Conservation (phyloP, 2,888 invertebrate species). For the Tenthredo notha region DNA sequence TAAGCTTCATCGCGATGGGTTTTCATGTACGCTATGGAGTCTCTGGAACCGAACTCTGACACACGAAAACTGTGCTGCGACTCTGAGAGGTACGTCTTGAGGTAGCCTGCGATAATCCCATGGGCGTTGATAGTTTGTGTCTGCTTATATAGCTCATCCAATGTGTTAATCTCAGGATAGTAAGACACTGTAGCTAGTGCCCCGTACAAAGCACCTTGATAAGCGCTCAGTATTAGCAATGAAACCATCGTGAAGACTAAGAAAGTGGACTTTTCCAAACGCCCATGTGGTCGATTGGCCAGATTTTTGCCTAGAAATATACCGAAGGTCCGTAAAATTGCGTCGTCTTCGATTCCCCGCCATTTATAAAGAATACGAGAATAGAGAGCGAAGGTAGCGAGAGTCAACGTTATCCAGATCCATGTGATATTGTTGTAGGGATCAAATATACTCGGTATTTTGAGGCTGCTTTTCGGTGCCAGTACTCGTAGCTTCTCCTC, state of each 20-base stretch:
- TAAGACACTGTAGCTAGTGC: conserved; percentile 31
- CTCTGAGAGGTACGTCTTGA: neutral
- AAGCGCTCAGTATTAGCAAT: conserved; percentile 42
- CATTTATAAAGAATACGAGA: neutral
- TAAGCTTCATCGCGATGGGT: conserved; percentile 38
- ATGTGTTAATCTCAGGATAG: conserved; percentile 49
- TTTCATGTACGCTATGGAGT: neutral
- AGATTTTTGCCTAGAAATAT: conserved; percentile 47
- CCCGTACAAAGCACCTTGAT: conserved; percentile 51
- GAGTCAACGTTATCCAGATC: conserved; percentile 21
- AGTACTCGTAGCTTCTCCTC: neutral
- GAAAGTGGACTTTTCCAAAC: conserved; percentile 20
- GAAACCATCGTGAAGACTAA: conserved; percentile 24
- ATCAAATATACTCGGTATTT: conserved; percentile 26
- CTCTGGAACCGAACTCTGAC: neutral
- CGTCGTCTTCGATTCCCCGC: conserved; percentile 32
- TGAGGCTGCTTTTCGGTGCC: conserved; percentile 39
- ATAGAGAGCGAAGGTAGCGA: conserved; percentile 31
- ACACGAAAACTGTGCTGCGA: neutral
- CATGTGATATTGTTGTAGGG: conserved; percentile 38
- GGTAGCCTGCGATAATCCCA: no score
- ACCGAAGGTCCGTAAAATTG: conserved; percentile 6
- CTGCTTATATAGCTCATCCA: neutral
- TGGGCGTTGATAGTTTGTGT: neutral
- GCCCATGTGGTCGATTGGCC: conserved; percentile 5